These are phyloP conservation scores for Choristoneura fumiferana DNA, from an alignment of 1,140 invertebrate species.

Conservation along the genomic window DNA sequence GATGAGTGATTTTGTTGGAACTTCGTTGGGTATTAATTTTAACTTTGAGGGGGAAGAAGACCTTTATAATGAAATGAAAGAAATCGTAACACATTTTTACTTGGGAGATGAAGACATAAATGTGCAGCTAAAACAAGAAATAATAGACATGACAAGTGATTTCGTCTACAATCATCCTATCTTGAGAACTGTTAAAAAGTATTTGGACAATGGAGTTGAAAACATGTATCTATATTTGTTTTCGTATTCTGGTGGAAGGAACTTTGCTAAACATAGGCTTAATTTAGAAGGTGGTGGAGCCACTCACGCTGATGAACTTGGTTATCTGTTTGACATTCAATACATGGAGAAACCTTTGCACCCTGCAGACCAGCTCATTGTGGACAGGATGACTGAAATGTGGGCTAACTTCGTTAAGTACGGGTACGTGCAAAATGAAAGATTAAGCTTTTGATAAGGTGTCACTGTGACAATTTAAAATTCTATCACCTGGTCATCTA, in stretches of 20 bases:
- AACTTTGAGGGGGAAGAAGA: constrained; percentile 1
- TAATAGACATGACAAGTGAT: constrained; percentile 39
- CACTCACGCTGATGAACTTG: constrained; percentile 36
- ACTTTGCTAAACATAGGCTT: constrained; percentile 12
- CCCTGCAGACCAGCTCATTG: constrained; percentile 33
- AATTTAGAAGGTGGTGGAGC: constrained; percentile 28
- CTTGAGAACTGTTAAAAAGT: constrained; percentile 35
- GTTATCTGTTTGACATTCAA: constrained; percentile 37
- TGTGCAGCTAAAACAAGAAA: constrained; percentile 20
- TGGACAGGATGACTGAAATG: constrained; percentile 44
- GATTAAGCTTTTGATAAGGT: neutral
- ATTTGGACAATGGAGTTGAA: constrained; percentile 31
- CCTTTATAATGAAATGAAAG: neutral
- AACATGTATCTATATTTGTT: constrained; percentile 42
- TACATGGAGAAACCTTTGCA: constrained; percentile 16
- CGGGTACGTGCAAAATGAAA: constrained; percentile 29
- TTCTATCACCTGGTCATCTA: neutral
- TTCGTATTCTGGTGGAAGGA: constrained; percentile 38
- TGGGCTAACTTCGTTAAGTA: constrained; percentile 53
- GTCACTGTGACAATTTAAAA: neutral
- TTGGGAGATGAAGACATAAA: constrained; percentile 34
- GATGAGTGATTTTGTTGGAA: constrained; percentile 1
- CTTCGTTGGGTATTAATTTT: neutral
- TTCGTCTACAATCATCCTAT: constrained; percentile 37
- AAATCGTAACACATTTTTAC: constrained; percentile 25